phyloP scores from a whole-genome alignment of 2,797 vertebrate species.

The Meriones psammophilus region DNA sequence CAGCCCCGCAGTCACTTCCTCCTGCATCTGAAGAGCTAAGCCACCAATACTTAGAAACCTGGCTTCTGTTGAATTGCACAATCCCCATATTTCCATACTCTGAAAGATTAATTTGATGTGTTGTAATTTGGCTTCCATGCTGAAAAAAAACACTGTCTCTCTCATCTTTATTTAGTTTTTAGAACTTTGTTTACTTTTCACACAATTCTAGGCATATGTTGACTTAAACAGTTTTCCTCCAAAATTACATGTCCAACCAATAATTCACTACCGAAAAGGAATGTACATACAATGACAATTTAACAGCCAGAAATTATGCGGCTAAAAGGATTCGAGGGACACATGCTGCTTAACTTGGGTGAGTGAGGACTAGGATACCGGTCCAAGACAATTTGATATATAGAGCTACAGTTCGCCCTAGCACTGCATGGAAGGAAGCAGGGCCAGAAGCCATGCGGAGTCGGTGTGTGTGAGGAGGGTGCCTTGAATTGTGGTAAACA shows the following conservation, averaged over 20 bases:
- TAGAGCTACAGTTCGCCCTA: not conserved
- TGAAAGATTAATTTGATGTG: conserved; percentile 50
- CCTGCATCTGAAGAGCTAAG: not conserved
- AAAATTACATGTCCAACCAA: conserved; percentile 46
- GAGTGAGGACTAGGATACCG: not conserved
- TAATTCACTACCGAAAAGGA: conserved; percentile 37
- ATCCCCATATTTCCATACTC: not conserved
- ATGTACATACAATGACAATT: conserved; percentile 15
- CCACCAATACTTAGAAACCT: conserved; percentile 29
- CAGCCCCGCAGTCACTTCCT: conserved; percentile 48
- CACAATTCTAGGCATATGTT: conserved; percentile 24
- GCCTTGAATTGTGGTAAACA: conserved; percentile 16
- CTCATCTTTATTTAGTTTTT: conserved; percentile 49
- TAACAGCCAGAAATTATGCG: conserved; percentile 23
- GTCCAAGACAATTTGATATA: not conserved
- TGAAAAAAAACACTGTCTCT: conserved; percentile 16
- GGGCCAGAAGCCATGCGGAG: not conserved
- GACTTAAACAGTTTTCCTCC: conserved; percentile 48
- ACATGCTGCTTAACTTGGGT: not conserved
- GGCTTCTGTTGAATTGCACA: not conserved
- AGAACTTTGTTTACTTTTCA: conserved; percentile 58
- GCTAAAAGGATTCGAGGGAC: not conserved
- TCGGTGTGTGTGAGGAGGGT: rapidly evolving
- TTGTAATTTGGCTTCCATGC: conserved; percentile 27
- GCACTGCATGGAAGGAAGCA: not conserved